A percentile compares a stretch with the other conserved stretches of the same genome.
phyloP scores from a whole-genome alignment of 2,888 invertebrate genomes.

The Lasius platythorax region DNA sequence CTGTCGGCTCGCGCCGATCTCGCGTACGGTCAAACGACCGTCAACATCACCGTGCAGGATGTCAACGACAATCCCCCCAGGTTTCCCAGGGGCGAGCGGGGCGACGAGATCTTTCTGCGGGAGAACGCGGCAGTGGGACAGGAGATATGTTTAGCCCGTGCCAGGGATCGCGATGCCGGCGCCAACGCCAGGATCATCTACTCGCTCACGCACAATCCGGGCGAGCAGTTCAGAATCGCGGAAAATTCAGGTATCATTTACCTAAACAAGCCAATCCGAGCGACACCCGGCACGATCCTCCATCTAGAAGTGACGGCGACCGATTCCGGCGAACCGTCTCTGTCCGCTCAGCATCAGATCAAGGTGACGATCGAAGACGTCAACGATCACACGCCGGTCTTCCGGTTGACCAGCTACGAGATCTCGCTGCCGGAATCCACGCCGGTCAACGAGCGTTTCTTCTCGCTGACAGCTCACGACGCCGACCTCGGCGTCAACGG shows the following conservation, averaged over 20 bases:
- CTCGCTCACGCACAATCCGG: slow-evolving; percentile 92
- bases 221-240: slow-evolving; percentile 94
- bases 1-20: slow-evolving; percentile 93
- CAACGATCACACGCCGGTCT: slow-evolving; percentile 98
- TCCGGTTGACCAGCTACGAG: slow-evolving; percentile 96
- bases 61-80: slow-evolving; percentile 96
- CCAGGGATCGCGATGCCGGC: slow-evolving; percentile 95
- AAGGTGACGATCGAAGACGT: slow-evolving; percentile 93
- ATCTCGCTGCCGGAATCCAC: slow-evolving; percentile 96
- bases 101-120: slow-evolving; percentile 91
- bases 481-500: slow-evolving; percentile 94
- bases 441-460: slow-evolving; percentile 96
- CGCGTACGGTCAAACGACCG: slow-evolving; percentile 92
- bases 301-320: slow-evolving; percentile 93
- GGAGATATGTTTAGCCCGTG: slow-evolving; percentile 95
- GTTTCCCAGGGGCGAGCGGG: slow-evolving; percentile 90
- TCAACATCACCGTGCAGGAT: slow-evolving; percentile 94
- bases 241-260: slow-evolving; percentile 96
- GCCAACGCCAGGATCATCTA: slow-evolving; percentile 95
- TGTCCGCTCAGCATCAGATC: slow-evolving; percentile 92
- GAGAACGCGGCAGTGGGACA: slow-evolving; percentile 98
- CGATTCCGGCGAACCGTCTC: slow-evolving; percentile 93
- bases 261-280: slow-evolving; percentile 92
- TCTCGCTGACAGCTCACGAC: slow-evolving; percentile 95
- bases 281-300: slow-evolving; percentile 91